Conservation (phyloP, 2,113 vertebrate genomes). For the Spea multiplicata region DNA sequence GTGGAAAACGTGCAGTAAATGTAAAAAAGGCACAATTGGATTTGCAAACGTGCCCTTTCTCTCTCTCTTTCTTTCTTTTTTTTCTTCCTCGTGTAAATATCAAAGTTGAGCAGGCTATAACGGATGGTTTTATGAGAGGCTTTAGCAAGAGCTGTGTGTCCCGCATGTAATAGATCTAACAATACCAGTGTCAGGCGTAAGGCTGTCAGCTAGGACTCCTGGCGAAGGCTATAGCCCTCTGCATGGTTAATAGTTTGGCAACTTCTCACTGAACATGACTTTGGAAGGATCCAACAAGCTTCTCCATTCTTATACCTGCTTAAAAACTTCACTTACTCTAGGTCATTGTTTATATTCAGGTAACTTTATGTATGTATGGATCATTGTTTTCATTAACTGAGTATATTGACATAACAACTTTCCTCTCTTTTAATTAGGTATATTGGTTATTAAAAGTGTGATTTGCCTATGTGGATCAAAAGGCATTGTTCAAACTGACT, state of each 20-base stretch:
- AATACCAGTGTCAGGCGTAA: slow-evolving; percentile 21
- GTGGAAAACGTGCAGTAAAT: slow-evolving; percentile 76
- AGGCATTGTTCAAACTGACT: neutral
- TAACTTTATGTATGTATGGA: too few relatives aligned
- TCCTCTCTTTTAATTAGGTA: neutral
- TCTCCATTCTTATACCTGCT: too few relatives aligned
- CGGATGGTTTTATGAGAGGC: slow-evolving; percentile 62
- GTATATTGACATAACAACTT: too few relatives aligned
- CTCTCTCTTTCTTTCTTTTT: slow-evolving; percentile 52
- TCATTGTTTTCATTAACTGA: too few relatives aligned
- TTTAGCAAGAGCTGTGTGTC: slow-evolving; percentile 56
- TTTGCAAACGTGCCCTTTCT: slow-evolving; percentile 75
- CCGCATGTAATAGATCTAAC: slow-evolving; percentile 38
- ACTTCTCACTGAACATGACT: too few relatives aligned
- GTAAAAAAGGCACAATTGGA: slow-evolving; percentile 74
- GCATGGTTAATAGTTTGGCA: neutral
- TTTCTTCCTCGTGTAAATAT: slow-evolving; percentile 64
- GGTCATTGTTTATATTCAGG: too few relatives aligned
- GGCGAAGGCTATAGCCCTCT: slow-evolving; percentile 3
- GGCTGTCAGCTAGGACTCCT: neutral
- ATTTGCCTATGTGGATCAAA: neutral
- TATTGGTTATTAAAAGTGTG: neutral
- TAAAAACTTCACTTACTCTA: neutral
- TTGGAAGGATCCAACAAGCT: too few relatives aligned
- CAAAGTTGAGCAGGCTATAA: slow-evolving; percentile 61